Evolutionary conservation across 2,888 invertebrate genomes (phyloP), one percentile per base, ranked within the genome.

Genomic region (Pachymerium ferrugineum): DNA sequence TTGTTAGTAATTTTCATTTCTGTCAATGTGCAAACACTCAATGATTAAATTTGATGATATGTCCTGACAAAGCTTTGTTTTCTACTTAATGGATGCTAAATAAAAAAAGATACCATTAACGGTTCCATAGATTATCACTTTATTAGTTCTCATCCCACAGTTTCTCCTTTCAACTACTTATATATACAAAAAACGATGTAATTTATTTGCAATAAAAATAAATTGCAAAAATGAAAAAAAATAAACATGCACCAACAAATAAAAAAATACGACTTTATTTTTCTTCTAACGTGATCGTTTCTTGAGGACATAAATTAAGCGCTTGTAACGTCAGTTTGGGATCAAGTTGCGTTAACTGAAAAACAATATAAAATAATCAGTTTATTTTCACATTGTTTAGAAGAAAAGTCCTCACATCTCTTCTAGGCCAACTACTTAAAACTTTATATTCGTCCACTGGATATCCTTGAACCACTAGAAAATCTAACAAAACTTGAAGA

Each of bases 251-350:
- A 47, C 22, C 47, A 47, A 47, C 1, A 19, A 47, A 47, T 47
- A 47, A 14, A 8, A 47, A 47, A 19, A n/a, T n/a, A n/a, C 19
- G 47, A 3, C 47, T 76, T 91, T 90, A 94, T 89, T 93, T 91
- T 85, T 94, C 94, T 84, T 97, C 96, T 79, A 97, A 86, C 86
- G 93, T 94, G 79, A 97, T 88, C 78, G 95, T 95, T 86, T 97
- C 97, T 87, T 97, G 95, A 73, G 94, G 92, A 84, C 88, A 94
- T 80, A 97, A 87, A 83, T 94, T 94, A 78, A 95, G 85, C 78
- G 90, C 89, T 82, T 89, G 87, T 78, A 97, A 85, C 76, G 94
- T 91, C 83, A 89, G 88, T 80, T 85, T 87, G 68, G 86, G 85
- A 83, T 94, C 90, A 83, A 92, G 86, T 77, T 88, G 86, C 77